Conservation (phyloP, 2,888 invertebrate genomes). For the Griposia aprilina region DNA sequence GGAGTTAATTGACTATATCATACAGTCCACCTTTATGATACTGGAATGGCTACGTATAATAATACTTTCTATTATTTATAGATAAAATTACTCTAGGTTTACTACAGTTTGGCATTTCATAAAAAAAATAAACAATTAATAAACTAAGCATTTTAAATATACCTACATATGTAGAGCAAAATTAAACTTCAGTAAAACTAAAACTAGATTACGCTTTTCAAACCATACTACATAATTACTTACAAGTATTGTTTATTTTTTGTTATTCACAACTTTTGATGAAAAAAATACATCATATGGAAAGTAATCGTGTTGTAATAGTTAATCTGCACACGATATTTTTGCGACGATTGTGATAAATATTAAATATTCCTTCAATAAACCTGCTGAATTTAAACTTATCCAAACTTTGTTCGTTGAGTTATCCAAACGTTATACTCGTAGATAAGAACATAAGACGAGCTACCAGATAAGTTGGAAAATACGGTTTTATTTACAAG, state of each 20-base stretch:
- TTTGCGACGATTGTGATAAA: conserved; percentile 33
- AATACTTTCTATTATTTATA: conserved; percentile 78
- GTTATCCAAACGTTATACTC: conserved; percentile 17
- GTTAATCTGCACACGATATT: conserved; percentile 1
- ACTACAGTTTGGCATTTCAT: conserved; percentile 80
- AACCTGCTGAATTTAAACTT: conserved; percentile 10
- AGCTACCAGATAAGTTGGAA: conserved; percentile 11
- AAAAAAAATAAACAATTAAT: conserved; percentile 64
- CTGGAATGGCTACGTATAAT: conserved; percentile 76
- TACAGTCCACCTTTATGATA: conserved; percentile 73
- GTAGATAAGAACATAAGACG: conserved; percentile 19
- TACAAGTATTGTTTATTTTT: background rate
- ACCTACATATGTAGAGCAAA: conserved; percentile 6
- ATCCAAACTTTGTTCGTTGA: too few species aligned
- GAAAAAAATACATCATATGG: background rate
- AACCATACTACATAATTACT: background rate
- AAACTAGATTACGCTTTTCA: background rate
- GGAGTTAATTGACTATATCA: conserved; percentile 81
- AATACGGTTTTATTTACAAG: conserved; percentile 37
- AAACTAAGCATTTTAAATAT: conserved; percentile 33
- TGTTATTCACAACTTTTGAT: background rate
- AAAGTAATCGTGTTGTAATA: background rate
- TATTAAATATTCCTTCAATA: conserved; percentile 6
- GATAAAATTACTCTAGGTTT: conserved; percentile 69
- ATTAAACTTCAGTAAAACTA: conserved; percentile 11